Evolutionary conservation across 2,888 invertebrate species (phyloP), one percentile per base, ranked within the genome.

Genomic region (Drosophila yooni): DNA sequence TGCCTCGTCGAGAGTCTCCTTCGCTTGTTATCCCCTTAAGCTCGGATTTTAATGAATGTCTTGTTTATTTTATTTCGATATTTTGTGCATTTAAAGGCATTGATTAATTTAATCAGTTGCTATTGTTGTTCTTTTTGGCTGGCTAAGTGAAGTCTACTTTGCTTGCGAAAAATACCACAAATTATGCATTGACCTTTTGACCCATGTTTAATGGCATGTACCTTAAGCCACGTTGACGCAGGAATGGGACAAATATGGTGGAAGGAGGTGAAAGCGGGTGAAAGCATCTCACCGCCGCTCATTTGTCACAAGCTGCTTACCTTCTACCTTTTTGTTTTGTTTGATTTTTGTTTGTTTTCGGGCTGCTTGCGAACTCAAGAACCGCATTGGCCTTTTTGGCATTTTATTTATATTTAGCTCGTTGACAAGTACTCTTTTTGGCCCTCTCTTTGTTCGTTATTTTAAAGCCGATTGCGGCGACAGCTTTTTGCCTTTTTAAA

Each of bases 401-500:
- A 11, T 46, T 64, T 64, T 29, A 38, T 64, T 64, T 51, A 51
- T 72, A 59, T 70, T 64, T 43, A 64, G 72, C 72, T 51, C 72
- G 73, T 72, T 72, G 64, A 72, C 72, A 72, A 64, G 58, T 54
- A 34, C 46, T 53, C 34, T 43, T 27, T 11, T 25, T 50, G 13
- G 6, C 2, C 33, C 13, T 66, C 67, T 46, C 31, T 52, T 58
- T 69, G 63, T 56, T 57, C 38, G 52, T 51, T 53, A 27, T 38
- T 58, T 65, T 43, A 76, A 83, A 83, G 81, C 86, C 74, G 82
- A 79, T 85, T 82, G 67, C 52, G 70, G 57, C 25, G 56, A 40
- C 71, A 57, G 53, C 72, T 59, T 76, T 70, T 52, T 74, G 74
- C 75, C 71, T 81, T 83, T 86, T 86, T 78, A 86, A 86, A 81